A percentile compares a stretch with the other conserved stretches of the same genome.
Conservation (phyloP, 2,113 vertebrate genomes). For the Sus scrofa region T2T-Sscrofa CM000828.6:66344001-66344500, state of each 20-base stretch:
- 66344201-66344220: background rate
- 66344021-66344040: background rate
- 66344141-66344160: background rate
- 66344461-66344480: background rate
- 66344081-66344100: background rate
- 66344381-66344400: background rate
- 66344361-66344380: too few relatives aligned
- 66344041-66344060: conserved; percentile 25
- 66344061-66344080: background rate
- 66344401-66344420: background rate
- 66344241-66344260: background rate
- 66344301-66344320: background rate
- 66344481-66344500: background rate
- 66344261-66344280: background rate
- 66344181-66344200: background rate
- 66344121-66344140: background rate
- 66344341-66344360: background rate
- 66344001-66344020: conserved; percentile 22
- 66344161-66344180: background rate
- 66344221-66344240: conserved; percentile 6
- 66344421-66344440: conserved; percentile 10
- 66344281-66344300: background rate
- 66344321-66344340: fast-evolving
- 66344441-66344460: conserved; percentile 9
- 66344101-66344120: background rate